Evolutionary conservation across 2,888 invertebrate genomes (phyloP).

Genomic region (Acrobasis suavella): DNA sequence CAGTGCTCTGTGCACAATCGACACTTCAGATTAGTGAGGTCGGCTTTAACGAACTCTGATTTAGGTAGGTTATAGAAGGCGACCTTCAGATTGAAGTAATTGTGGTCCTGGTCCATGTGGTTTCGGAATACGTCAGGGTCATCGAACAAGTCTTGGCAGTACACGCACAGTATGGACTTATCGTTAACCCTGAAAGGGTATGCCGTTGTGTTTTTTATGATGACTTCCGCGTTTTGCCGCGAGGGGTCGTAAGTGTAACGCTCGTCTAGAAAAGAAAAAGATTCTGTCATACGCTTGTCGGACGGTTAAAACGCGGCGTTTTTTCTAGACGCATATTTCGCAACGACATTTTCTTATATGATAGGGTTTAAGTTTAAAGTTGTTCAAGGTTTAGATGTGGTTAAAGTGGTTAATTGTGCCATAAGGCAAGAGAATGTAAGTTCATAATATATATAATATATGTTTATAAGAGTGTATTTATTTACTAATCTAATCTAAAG

Average conservation of each 20-base stretch:
- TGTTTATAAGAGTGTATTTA: background rate
- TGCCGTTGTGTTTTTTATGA: slow-evolving; percentile 68
- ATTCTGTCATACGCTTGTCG: slow-evolving; percentile 8
- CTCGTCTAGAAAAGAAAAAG: slow-evolving; percentile 73
- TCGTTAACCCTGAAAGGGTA: slow-evolving; percentile 73
- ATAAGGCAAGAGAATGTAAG: slow-evolving; percentile 5
- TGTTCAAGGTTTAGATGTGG: background rate
- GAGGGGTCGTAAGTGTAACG: slow-evolving; percentile 55
- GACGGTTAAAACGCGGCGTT: background rate
- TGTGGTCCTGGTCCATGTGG: slow-evolving; percentile 66
- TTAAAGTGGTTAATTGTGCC: slow-evolving; percentile 7
- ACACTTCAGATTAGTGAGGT: slow-evolving; percentile 61
- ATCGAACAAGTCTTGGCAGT: slow-evolving; percentile 68
- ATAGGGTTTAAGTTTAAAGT: background rate
- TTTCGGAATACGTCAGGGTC: slow-evolving; percentile 59
- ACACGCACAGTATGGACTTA: slow-evolving; percentile 72
- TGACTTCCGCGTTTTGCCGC: slow-evolving; percentile 65
- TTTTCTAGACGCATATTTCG: background rate
- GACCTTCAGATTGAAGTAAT: slow-evolving; percentile 57
- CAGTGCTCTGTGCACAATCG: slow-evolving; percentile 49
- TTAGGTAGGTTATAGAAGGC: slow-evolving; percentile 68
- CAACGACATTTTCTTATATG: background rate
- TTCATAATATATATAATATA: background rate
- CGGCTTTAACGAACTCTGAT: slow-evolving; percentile 68
- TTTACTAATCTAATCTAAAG: slow-evolving; percentile 11